Percentiles rank a stretch among this genome's conserved stretches.
These are phyloP conservation scores for Teleiodes luculella DNA, from an alignment of 2,888 invertebrate genomes.

Conservation along the genomic window DNA sequence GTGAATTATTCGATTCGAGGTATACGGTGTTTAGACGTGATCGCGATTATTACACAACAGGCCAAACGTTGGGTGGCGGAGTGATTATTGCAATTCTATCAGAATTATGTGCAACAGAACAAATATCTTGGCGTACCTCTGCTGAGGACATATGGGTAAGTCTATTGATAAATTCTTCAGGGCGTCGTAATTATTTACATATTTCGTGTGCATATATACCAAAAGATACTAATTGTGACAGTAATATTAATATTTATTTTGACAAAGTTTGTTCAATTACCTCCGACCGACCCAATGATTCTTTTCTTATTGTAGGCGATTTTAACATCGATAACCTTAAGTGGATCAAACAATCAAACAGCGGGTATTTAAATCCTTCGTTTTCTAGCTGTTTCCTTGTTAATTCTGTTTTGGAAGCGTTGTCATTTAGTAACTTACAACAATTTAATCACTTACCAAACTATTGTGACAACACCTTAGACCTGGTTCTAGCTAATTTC, in stretches of 20 bases:
- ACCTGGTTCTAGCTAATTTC: not conserved
- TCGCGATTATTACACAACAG: not conserved
- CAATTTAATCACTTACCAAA: not conserved
- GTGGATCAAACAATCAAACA: not conserved
- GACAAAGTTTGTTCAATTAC: not conserved
- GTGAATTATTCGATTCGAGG: not conserved
- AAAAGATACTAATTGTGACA: not conserved
- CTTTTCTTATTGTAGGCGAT: not conserved
- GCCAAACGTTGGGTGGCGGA: not conserved
- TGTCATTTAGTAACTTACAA: not conserved
- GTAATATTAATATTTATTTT: not conserved
- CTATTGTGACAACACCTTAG: not conserved
- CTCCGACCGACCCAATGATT: not conserved
- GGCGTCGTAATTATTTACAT: not conserved
- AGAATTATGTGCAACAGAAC: not conserved
- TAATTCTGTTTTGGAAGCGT: not conserved
- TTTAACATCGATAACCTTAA: not conserved
- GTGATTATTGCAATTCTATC: not conserved
- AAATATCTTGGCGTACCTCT: not conserved
- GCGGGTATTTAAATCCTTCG: not conserved
- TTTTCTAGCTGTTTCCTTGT: not conserved
- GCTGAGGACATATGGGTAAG: not conserved
- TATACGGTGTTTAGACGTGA: not conserved
- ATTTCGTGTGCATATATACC: not conserved
- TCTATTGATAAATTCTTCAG: not conserved